These are phyloP conservation scores for Trichomalopsis sarcophagae DNA, from an alignment of 1,140 invertebrate species.

Conservation along the genomic window DNA sequence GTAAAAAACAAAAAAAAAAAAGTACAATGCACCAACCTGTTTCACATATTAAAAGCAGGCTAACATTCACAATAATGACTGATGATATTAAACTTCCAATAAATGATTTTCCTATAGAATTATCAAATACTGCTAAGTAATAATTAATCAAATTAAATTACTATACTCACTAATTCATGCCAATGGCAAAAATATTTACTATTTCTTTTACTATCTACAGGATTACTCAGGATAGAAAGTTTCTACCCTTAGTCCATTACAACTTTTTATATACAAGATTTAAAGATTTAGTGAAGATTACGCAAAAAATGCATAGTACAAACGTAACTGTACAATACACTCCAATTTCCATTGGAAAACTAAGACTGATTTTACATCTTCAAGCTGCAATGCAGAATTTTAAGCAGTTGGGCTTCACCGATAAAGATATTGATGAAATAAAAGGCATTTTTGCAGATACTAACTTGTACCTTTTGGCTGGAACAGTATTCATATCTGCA, in stretches of 20 bases:
- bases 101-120: conserved; percentile 78
- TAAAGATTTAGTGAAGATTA: conserved; percentile 82
- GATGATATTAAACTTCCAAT: conserved; percentile 79
- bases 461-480: conserved; percentile 93
- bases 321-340: conserved; percentile 79
- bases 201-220: conserved; percentile 70
- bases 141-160: not conserved
- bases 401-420: conserved; percentile 87
- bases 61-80: conserved; percentile 80
- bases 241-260: conserved; percentile 88
- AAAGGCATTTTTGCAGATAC: conserved; percentile 98
- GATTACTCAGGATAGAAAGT: conserved; percentile 80
- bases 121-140: conserved; percentile 77
- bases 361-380: conserved; percentile 87
- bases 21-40: conserved; percentile 63
- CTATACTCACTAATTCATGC: conserved; percentile 26
- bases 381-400: conserved; percentile 86
- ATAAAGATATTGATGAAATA: conserved; percentile 97
- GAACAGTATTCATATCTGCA: conserved; percentile 93
- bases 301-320: conserved; percentile 75
- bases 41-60: conserved; percentile 79
- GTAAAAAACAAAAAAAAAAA: conserved; percentile 56
- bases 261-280: conserved; percentile 88
- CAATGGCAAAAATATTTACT: not conserved
- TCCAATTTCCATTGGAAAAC: conserved; percentile 82